Evolutionary conservation across 1,140 invertebrate genomes (phyloP).

Genomic region (Nasonia giraulti): DNA sequence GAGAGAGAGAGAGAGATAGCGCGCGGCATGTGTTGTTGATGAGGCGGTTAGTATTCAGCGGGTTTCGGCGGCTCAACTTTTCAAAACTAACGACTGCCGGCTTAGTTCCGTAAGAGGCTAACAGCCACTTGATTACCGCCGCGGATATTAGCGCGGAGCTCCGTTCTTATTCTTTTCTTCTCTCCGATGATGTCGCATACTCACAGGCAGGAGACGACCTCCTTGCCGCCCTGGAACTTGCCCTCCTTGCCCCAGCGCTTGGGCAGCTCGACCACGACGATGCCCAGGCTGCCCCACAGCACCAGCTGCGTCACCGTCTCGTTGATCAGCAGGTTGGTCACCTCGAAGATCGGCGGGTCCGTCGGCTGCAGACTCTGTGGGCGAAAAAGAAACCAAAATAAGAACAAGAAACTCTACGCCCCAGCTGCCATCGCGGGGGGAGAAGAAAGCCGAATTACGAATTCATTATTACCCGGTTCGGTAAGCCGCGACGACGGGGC

Average conservation of each 20-base stretch:
- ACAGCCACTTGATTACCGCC: slow-evolving; percentile 69
- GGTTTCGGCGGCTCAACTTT: slow-evolving; percentile 61
- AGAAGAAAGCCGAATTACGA: slow-evolving; percentile 58
- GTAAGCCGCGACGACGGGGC: slow-evolving; percentile 59
- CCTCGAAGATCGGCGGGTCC: slow-evolving; percentile 72
- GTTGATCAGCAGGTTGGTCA: slow-evolving; percentile 71
- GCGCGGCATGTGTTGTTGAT: slow-evolving; percentile 73
- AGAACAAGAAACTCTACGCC: background rate
- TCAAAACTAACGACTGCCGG: slow-evolving; percentile 69
- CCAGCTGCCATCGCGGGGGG: no score
- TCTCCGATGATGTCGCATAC: slow-evolving; percentile 47
- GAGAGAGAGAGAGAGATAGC: slow-evolving; percentile 61
- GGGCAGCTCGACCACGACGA: slow-evolving; percentile 71
- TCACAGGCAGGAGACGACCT: slow-evolving; percentile 68
- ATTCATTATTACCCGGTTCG: slow-evolving; percentile 68
- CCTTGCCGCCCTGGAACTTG: slow-evolving; percentile 68
- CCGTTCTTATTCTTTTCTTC: background rate
- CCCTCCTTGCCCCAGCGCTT: slow-evolving; percentile 72
- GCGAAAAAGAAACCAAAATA: background rate
- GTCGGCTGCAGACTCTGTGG: slow-evolving; percentile 69
- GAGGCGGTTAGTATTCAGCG: slow-evolving; percentile 74
- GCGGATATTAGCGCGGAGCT: slow-evolving; percentile 66
- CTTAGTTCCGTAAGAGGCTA: slow-evolving; percentile 73
- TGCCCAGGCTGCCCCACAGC: slow-evolving; percentile 70
- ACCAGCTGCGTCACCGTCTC: slow-evolving; percentile 70